A percentile compares a stretch with the other conserved stretches of the same genome.
Conservation (phyloP, 2,797 vertebrate species). For the Bucorvus abyssinicus region DNA sequence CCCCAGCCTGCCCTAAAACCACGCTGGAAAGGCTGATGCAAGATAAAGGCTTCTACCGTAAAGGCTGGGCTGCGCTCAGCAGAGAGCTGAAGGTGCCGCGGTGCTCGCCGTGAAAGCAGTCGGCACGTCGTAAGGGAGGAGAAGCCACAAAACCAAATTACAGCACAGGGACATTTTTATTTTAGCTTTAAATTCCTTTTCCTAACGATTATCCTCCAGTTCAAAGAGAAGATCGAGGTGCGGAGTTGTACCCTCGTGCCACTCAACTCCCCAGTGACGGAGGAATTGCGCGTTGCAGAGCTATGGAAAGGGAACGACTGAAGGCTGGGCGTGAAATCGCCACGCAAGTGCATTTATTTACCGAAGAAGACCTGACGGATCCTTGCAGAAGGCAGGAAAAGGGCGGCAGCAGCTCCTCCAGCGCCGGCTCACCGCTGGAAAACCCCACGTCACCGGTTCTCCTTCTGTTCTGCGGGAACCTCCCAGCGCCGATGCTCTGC, state of each 20-base stretch:
- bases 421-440: background rate
- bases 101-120: slow-evolving; percentile 31
- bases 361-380: background rate
- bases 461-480: background rate
- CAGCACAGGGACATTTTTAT: background rate
- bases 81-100: slow-evolving; percentile 30
- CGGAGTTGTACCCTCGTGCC: background rate
- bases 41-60: background rate
- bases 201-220: background rate
- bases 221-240: background rate
- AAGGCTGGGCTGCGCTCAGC: slow-evolving; percentile 7
- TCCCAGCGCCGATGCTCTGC: accelerated
- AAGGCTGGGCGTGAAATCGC: background rate
- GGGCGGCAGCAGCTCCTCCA: background rate
- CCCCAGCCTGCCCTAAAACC: background rate
- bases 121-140: slow-evolving; percentile 39
- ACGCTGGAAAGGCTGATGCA: background rate
- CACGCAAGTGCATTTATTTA: background rate
- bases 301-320: accelerated
- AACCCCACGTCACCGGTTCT: accelerated
- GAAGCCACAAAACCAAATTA: slow-evolving; percentile 2
- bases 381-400: accelerated
- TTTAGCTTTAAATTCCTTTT: background rate
- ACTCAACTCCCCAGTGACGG: background rate
- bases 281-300: accelerated